phyloP scores from a whole-genome alignment of 2,888 invertebrate genomes.

The Lithophane semibrunnea region DNA sequence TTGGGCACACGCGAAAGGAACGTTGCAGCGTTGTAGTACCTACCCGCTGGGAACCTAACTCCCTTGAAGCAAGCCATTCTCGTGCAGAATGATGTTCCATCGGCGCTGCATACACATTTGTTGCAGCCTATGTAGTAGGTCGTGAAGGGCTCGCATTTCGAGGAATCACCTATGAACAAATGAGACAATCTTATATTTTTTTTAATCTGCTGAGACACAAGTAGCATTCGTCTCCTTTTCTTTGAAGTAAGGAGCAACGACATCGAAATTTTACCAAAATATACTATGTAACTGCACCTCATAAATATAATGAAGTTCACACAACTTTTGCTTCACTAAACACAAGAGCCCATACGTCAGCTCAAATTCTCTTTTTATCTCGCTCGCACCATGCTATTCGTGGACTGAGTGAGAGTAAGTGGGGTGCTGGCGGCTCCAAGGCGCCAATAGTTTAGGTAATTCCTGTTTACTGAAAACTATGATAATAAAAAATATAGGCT shows the following conservation, averaged over 20 bases:
- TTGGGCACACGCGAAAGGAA: background rate
- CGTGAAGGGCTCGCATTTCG: conserved; percentile 77
- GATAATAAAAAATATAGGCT: too few relatives aligned
- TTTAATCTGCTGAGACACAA: background rate
- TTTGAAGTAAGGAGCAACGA: background rate
- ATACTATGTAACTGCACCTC: background rate
- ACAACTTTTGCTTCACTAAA: too few relatives aligned
- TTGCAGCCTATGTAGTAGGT: conserved; percentile 75
- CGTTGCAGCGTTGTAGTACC: background rate
- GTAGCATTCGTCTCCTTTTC: too few relatives aligned
- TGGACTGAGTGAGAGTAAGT: too few relatives aligned
- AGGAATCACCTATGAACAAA: conserved; percentile 59
- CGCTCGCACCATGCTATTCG: too few relatives aligned
- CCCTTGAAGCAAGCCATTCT: conserved; percentile 73
- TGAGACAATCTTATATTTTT: background rate
- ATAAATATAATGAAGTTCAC: too few relatives aligned
- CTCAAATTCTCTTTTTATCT: too few relatives aligned
- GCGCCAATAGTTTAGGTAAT: too few relatives aligned
- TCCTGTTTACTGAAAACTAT: too few relatives aligned
- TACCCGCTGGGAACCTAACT: background rate
- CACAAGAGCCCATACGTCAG: too few relatives aligned
- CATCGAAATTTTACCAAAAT: background rate
- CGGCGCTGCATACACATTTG: conserved; percentile 81
- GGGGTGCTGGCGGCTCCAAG: too few relatives aligned
- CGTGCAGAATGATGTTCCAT: conserved; percentile 76